Conservation (phyloP, 2,113 vertebrate genomes). For the Dasyprocta punctata region DNA sequence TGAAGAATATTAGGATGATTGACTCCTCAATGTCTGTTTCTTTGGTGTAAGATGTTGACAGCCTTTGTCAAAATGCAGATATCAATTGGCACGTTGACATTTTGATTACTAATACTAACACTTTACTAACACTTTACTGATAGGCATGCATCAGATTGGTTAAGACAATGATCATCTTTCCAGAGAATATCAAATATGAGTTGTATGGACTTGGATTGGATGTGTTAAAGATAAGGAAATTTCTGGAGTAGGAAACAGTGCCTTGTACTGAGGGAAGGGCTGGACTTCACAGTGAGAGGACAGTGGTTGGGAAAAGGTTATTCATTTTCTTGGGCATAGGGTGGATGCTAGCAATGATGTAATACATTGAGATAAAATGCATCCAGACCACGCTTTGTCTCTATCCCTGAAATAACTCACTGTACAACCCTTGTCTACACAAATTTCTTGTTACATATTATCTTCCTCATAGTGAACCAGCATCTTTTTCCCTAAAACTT, state of each 20-base stretch:
- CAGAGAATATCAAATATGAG: not conserved
- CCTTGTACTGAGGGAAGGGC: not conserved
- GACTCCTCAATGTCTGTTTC: not conserved
- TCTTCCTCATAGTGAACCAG: not conserved
- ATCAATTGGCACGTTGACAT: not conserved
- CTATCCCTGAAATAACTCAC: not conserved
- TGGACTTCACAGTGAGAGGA: not conserved
- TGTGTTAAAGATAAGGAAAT: not conserved
- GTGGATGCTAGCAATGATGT: not conserved
- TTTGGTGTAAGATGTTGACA: not conserved
- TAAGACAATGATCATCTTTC: not conserved
- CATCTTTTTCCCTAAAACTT: not conserved
- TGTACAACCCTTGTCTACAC: not conserved
- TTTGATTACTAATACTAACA: not conserved
- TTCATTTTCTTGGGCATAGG: not conserved
- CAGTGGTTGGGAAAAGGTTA: not conserved
- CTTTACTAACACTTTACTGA: not conserved
- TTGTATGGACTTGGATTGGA: not conserved
- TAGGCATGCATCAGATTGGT: not conserved
- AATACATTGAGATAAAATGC: not conserved
- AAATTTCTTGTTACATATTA: not conserved
- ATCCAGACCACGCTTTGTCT: not conserved
- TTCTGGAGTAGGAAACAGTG: not conserved
- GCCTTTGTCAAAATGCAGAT: slow-evolving; percentile 1
- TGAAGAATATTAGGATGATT: not conserved